These are phyloP conservation scores for Diplazon laetatorius DNA, from an alignment of 2,888 invertebrate genomes.

Conservation along the genomic window DNA sequence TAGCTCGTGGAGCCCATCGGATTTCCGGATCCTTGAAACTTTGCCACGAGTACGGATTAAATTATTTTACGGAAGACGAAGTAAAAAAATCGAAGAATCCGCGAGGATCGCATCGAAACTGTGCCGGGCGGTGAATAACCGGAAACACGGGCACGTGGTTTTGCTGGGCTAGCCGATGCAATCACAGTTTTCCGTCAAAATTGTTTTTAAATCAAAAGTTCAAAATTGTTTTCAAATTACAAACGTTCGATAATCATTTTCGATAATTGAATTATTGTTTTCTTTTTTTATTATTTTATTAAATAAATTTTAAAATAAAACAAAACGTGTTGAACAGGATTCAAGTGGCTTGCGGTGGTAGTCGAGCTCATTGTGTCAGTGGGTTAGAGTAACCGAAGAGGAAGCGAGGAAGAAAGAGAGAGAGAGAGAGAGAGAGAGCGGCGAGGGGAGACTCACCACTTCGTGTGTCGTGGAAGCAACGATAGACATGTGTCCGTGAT, in stretches of 20 bases:
- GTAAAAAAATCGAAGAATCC: not conserved
- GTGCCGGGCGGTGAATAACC: slow-evolving; percentile 42
- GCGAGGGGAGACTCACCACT: not conserved
- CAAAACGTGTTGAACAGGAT: not conserved
- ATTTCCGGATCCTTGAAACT: no score
- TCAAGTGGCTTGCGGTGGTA: not conserved
- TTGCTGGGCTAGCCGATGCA: no score
- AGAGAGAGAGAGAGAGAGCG: not conserved
- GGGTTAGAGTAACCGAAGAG: slow-evolving; percentile 5
- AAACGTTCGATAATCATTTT: no score
- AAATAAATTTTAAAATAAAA: no score
- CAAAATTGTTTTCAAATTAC: no score
- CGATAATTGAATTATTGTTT: no score
- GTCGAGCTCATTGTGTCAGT: slow-evolving; percentile 8
- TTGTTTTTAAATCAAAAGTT: no score
- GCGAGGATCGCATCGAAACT: not conserved
- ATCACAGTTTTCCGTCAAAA: no score
- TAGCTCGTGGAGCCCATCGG: no score
- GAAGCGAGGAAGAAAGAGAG: not conserved
- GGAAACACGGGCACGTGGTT: slow-evolving; percentile 54
- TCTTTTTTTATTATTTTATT: no score
- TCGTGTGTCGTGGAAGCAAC: not conserved
- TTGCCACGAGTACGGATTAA: no score
- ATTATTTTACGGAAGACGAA: no score
- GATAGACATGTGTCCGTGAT: slow-evolving; percentile 8